Evolutionary conservation across 2,113 vertebrate species (phyloP).

Genomic region (Taurulus bubalis): DNA sequence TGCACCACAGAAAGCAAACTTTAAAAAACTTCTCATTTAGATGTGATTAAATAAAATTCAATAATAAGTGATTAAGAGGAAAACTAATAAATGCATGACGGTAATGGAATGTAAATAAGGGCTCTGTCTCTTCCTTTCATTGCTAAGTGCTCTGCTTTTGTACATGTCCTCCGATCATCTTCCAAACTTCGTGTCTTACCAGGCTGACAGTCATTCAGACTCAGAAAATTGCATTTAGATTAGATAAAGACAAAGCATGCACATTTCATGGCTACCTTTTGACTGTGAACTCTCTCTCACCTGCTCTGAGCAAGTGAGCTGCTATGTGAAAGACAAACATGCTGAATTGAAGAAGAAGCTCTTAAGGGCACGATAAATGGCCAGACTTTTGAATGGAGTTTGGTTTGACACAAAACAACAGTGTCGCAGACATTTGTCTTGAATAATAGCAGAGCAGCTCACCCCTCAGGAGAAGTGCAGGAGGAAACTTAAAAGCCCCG

Average conservation of each 20-base stretch:
- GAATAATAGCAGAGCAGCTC: neutral
- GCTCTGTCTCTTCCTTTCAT: no score
- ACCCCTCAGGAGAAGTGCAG: neutral
- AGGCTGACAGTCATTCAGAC: neutral
- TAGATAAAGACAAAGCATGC: neutral
- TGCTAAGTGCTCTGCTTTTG: no score
- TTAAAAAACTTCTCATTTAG: no score
- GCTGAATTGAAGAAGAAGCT: neutral
- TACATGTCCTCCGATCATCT: no score
- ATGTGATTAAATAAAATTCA: no score
- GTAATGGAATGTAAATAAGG: no score
- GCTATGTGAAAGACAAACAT: neutral
- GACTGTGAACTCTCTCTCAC: neutral
- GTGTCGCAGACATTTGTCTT: neutral
- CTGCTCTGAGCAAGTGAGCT: no score
- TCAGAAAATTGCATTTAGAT: neutral
- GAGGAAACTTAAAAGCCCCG: no score
- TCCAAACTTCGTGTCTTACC: no score
- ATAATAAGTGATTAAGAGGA: no score
- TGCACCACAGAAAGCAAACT: neutral
- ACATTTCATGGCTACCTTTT: neutral
- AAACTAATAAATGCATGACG: no score
- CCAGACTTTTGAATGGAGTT: neutral
- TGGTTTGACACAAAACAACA: constrained; percentile 1
- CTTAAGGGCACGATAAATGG: neutral